Evolutionary conservation across 2,888 invertebrate genomes (phyloP).

Genomic region (Andrena trimmerana): DNA sequence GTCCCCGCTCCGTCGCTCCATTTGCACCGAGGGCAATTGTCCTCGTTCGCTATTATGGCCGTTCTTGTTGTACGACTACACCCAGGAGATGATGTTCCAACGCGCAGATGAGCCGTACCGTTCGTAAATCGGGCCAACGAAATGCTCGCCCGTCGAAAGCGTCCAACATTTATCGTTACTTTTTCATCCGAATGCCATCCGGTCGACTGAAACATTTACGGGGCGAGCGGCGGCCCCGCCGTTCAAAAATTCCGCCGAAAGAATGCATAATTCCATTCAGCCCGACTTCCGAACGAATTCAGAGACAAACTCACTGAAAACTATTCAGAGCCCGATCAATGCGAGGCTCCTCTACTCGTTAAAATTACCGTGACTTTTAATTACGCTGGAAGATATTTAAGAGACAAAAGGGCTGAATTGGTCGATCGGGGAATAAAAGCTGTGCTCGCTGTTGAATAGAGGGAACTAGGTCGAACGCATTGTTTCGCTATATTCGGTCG

Average conservation of each 20-base stretch:
- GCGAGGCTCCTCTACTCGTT: background rate
- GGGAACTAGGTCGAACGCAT: conserved; percentile 26
- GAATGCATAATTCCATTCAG: background rate
- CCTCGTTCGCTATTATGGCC: conserved; percentile 39
- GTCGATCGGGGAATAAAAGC: conserved; percentile 10
- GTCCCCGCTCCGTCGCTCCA: conserved; percentile 41
- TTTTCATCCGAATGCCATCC: background rate
- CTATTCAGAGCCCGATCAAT: conserved; percentile 6
- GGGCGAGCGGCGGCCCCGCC: background rate
- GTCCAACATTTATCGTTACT: background rate
- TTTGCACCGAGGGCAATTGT: conserved; percentile 55
- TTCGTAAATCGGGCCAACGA: conserved; percentile 40
- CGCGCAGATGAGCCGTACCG: conserved; percentile 26
- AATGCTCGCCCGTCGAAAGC: conserved; percentile 4
- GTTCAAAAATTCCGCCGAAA: too few species aligned
- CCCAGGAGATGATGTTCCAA: conserved; percentile 34
- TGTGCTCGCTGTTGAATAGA: background rate
- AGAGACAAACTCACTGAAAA: background rate
- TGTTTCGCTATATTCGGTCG: conserved; percentile 20
- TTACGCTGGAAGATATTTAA: conserved; percentile 7
- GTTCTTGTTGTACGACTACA: conserved; percentile 38
- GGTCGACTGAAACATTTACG: background rate
- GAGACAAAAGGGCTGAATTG: conserved; percentile 13
- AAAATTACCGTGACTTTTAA: conserved; percentile 14
- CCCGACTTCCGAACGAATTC: background rate